Conservation (phyloP, 92 coral and sea anemone genomes). For the Phymanthus crucifer region DNA sequence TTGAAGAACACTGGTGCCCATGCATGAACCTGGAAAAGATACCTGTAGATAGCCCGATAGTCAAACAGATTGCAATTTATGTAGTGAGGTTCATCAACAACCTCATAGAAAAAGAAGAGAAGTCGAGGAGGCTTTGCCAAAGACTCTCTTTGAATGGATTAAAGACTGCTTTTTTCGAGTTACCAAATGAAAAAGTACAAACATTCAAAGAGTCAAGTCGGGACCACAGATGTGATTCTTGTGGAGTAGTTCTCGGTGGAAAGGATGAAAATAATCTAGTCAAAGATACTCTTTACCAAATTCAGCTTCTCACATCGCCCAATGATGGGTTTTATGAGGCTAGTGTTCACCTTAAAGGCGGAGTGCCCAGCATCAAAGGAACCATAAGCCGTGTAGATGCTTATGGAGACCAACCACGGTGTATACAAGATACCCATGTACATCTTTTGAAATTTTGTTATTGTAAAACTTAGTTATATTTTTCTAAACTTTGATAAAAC, state of each 20-base stretch:
- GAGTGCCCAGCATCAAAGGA: constrained; percentile 45
- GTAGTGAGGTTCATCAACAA: constrained; percentile 62
- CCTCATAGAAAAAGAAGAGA: constrained; percentile 31
- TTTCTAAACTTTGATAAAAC: too few relatives aligned
- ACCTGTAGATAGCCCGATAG: constrained; percentile 36
- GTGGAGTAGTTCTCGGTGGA: constrained; percentile 54
- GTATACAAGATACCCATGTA: constrained; percentile 36
- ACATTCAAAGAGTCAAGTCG: constrained; percentile 42
- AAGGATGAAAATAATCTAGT: constrained; percentile 53
- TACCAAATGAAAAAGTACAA: constrained; percentile 77
- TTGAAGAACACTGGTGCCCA: constrained; percentile 91
- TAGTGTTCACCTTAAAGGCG: constrained; percentile 45
- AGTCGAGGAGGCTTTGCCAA: constrained; percentile 46
- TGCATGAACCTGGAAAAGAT: constrained; percentile 76
- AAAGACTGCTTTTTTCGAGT: constrained; percentile 65
- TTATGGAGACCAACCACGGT: constrained; percentile 61
- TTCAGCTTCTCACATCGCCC: constrained; percentile 80
- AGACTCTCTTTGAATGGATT: constrained; percentile 55
- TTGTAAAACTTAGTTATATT: constrained; percentile 11
- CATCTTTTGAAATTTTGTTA: constrained; percentile 50
- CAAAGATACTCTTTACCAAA: constrained; percentile 67
- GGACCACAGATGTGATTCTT: constrained; percentile 59
- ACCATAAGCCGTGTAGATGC: constrained; percentile 63
- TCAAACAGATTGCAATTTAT: constrained; percentile 37
- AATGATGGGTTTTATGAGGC: constrained; percentile 85